A percentile compares a stretch with the other conserved stretches of the same genome.
Evolutionary conservation across 2,888 invertebrate species (phyloP).

Genomic region (Tetanocera ferruginea): DNA sequence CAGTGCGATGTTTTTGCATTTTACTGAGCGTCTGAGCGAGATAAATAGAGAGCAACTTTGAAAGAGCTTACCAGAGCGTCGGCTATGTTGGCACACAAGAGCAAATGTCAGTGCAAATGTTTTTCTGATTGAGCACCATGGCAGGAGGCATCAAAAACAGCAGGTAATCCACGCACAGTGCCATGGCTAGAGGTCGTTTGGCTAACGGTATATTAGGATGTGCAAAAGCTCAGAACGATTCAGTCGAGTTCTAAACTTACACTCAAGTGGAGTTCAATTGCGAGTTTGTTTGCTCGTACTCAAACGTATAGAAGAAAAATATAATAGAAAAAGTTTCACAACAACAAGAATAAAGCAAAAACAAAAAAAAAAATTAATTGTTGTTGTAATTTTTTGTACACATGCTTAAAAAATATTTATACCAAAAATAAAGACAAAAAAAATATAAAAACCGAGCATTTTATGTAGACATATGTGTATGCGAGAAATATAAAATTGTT

Average conservation of each 20-base stretch:
- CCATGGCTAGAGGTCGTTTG: constrained; percentile 13
- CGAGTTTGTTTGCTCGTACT: constrained; percentile 69
- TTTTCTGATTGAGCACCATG: neutral
- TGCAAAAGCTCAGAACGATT: constrained; percentile 51
- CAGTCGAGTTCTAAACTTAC: constrained; percentile 70
- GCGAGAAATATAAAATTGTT: neutral
- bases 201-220: constrained; percentile 35
- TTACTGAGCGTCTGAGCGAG: neutral
- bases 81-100: neutral
- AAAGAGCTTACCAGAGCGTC: neutral
- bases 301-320: constrained; percentile 64
- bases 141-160: neutral
- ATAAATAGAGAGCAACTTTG: neutral
- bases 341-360: constrained; percentile 8
- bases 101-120: neutral
- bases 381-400: neutral
- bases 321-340: neutral
- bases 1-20: constrained; percentile 14
- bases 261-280: constrained; percentile 67
- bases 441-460: neutral
- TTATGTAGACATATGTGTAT: neutral
- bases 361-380: neutral
- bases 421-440: constrained; percentile 12
- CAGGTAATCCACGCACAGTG: neutral
- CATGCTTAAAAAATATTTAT: constrained; percentile 2